A percentile compares a stretch with the other conserved stretches of the same genome.
These are phyloP conservation scores for Plutomurus gul DNA, from an alignment of 1,140 invertebrate genomes.

Conservation along the genomic window DNA sequence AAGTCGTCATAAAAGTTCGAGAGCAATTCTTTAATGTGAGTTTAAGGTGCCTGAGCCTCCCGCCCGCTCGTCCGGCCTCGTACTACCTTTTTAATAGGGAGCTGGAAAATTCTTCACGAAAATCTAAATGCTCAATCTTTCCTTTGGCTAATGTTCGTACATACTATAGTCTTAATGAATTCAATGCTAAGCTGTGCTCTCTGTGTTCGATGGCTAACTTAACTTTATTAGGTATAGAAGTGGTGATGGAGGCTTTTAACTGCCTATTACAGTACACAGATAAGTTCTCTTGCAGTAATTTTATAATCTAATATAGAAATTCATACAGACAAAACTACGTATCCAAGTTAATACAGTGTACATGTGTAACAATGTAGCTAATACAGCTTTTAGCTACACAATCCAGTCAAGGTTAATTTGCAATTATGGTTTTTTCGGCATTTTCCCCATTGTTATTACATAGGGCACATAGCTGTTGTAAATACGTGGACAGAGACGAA, in stretches of 20 bases:
- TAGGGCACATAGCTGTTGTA: slow-evolving; percentile 12
- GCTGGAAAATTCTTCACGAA: not conserved
- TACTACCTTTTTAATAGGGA: not conserved
- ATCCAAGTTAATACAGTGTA: no score
- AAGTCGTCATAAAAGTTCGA: slow-evolving; percentile 20
- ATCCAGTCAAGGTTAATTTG: slow-evolving; percentile 27
- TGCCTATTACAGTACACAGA: no score
- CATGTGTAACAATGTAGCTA: no score
- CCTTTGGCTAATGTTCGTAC: not conserved
- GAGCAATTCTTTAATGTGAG: slow-evolving; percentile 18
- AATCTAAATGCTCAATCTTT: slow-evolving; percentile 21
- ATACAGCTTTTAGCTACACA: not conserved
- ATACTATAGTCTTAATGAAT: not conserved
- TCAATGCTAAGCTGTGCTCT: not conserved
- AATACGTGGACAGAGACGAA: not conserved
- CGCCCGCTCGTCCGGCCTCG: slow-evolving; percentile 3
- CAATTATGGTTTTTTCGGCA: slow-evolving; percentile 12
- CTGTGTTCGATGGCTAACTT: no score
- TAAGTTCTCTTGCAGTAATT: no score
- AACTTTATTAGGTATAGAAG: no score
- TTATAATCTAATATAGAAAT: no score
- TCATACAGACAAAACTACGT: no score
- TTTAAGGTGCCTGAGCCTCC: slow-evolving; percentile 15
- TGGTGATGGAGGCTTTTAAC: no score
- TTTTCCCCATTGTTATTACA: slow-evolving; percentile 2